These are phyloP conservation scores for Brachionus calyciflorus DNA, from an alignment of 1,140 invertebrate genomes.

Conservation along the genomic window DNA sequence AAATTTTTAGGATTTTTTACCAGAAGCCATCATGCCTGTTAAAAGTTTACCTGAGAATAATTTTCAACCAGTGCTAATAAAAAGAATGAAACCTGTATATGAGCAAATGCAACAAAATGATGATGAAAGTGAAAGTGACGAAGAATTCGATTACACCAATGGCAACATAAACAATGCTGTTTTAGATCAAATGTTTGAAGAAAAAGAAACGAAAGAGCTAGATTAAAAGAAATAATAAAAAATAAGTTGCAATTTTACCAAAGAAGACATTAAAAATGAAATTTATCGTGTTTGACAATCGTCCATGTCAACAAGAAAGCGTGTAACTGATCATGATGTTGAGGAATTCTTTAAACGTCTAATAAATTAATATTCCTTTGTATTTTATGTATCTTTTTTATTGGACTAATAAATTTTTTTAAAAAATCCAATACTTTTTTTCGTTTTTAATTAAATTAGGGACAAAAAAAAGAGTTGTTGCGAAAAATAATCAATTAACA, in stretches of 20 bases:
- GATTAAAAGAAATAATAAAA: neutral
- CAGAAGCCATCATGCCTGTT: no score
- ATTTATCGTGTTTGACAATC: neutral
- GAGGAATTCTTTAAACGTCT: neutral
- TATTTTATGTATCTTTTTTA: neutral
- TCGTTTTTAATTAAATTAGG: neutral
- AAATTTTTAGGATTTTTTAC: neutral
- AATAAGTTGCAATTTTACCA: neutral
- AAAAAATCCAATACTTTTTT: neutral
- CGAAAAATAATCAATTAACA: no score
- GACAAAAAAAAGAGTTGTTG: no score
- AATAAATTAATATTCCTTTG: neutral
- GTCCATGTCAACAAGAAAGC: neutral
- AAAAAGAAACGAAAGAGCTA: neutral
- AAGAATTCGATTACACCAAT: neutral
- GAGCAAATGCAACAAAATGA: neutral
- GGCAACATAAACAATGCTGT: neutral
- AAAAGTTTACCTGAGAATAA: neutral
- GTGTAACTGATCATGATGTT: neutral
- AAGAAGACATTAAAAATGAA: conserved; percentile 20
- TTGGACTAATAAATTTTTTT: conserved; percentile 3
- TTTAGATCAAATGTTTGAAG: neutral
- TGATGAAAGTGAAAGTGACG: conserved; percentile 5
- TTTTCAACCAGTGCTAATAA: neutral
- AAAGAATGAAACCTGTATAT: neutral